Percentiles rank a stretch among this genome's conserved stretches.
Conservation (phyloP, 2,113 vertebrate species). For the Nesogale talazaci region DNA sequence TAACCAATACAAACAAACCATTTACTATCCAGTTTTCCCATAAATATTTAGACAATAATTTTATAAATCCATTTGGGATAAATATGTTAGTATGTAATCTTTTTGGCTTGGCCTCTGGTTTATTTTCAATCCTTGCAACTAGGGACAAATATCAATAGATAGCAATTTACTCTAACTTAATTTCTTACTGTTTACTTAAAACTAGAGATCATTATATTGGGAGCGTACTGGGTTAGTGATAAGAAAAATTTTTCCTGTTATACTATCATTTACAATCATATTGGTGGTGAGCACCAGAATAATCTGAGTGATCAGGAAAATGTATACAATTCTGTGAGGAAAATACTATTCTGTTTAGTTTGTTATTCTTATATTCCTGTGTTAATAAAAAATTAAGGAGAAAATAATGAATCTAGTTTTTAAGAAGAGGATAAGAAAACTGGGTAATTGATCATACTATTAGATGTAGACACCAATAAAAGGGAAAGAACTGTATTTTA, state of each 20-base stretch:
- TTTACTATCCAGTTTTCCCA: conserved; percentile 54
- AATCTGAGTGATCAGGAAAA: conserved; percentile 39
- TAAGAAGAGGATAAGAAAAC: neutral
- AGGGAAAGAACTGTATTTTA: conserved; percentile 4
- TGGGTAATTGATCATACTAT: conserved; percentile 42
- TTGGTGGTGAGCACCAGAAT: conserved; percentile 41
- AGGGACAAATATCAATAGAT: conserved; percentile 73
- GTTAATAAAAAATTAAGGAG: neutral
- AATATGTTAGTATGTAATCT: conserved; percentile 49
- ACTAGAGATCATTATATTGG: conserved; percentile 2
- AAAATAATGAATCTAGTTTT: conserved; percentile 9
- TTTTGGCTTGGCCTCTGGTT: conserved; percentile 55
- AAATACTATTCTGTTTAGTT: neutral
- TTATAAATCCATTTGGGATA: conserved; percentile 67
- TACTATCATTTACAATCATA: conserved; percentile 46
- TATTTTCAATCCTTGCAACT: conserved; percentile 58
- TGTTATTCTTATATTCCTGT: conserved; percentile 10
- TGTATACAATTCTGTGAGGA: neutral
- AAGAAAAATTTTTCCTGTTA: conserved; percentile 63
- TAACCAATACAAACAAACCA: conserved; percentile 41
- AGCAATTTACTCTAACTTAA: conserved; percentile 76
- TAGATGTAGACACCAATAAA: neutral
- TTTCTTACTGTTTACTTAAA: conserved; percentile 69
- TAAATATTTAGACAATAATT: conserved; percentile 76
- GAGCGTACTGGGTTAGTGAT: conserved; percentile 52